Evolutionary conservation across 2,113 vertebrate species (phyloP).

Genomic region (Theristicus caerulescens): DNA sequence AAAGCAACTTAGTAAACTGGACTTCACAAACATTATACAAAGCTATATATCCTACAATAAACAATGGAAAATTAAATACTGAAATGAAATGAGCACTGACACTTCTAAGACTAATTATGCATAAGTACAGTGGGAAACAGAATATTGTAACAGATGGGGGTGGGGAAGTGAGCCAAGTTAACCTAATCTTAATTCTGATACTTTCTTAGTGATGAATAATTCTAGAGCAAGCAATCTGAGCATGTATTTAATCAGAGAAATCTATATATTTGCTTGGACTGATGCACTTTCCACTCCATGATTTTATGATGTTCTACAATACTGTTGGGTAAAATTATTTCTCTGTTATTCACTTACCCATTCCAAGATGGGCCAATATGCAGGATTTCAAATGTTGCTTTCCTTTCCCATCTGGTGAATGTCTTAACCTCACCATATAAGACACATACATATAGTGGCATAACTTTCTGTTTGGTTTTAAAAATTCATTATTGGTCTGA

Average conservation of each 20-base stretch:
- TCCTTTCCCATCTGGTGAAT: rapidly evolving
- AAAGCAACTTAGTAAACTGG: not conserved
- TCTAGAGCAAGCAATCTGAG: not conserved
- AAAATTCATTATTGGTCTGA: not conserved
- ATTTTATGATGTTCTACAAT: not conserved
- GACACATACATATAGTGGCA: not conserved
- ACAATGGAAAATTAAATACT: not conserved
- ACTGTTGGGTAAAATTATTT: not conserved
- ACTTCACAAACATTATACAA: not conserved
- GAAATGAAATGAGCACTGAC: not conserved
- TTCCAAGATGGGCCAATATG: not conserved
- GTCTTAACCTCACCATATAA: not conserved
- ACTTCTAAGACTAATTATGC: not conserved
- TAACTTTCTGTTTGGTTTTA: not conserved
- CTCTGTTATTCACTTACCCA: not conserved
- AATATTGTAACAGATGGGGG: not conserved
- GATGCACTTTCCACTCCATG: not conserved
- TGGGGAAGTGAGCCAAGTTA: not conserved
- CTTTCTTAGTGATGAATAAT: not conserved
- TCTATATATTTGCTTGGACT: not conserved
- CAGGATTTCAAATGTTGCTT: not conserved
- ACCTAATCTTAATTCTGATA: not conserved
- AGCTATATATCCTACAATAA: not conserved
- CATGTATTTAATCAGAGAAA: not conserved
- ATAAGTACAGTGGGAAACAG: not conserved